Percentiles rank a stretch among this genome's conserved stretches.
These are phyloP conservation scores for Ophioninae sp. DNA, from an alignment of 2,888 invertebrate genomes.

Conservation along the genomic window DNA sequence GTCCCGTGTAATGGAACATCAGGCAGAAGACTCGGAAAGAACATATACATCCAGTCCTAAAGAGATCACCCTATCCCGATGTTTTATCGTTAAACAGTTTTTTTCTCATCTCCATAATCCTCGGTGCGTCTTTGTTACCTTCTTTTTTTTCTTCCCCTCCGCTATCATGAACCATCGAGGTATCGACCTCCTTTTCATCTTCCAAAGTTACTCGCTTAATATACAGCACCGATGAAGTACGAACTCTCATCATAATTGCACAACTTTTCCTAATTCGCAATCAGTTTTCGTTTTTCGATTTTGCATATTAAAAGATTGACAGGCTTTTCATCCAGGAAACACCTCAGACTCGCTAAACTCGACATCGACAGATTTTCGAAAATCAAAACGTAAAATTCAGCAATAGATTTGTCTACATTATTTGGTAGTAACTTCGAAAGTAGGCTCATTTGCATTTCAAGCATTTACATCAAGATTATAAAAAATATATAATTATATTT, in stretches of 20 bases:
- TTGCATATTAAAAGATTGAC: neutral
- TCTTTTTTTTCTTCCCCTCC: neutral
- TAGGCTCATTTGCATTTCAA: too few relatives aligned
- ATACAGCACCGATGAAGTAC: conserved; percentile 27
- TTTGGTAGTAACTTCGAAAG: neutral
- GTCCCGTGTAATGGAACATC: conserved; percentile 35
- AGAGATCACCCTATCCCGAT: conserved; percentile 14
- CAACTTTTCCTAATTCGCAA: neutral
- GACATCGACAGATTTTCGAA: neutral
- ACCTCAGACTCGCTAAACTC: neutral
- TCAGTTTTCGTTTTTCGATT: neutral
- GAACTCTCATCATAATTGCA: conserved; percentile 20
- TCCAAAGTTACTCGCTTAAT: conserved; percentile 18
- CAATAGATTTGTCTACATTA: neutral
- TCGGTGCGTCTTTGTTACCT: conserved; percentile 15
- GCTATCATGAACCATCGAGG: conserved; percentile 3
- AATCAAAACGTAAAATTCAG: neutral
- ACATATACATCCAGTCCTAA: conserved; percentile 10
- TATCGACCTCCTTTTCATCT: conserved; percentile 3
- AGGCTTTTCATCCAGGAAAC: neutral
- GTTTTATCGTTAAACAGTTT: conserved; percentile 52
- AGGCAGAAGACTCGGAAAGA: neutral
- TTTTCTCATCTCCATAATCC: conserved; percentile 51
- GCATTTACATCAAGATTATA: too few relatives aligned
- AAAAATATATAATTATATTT: too few relatives aligned